Conservation (phyloP, 2,797 vertebrate species). For the Artibeus jamaicensis region DNA sequence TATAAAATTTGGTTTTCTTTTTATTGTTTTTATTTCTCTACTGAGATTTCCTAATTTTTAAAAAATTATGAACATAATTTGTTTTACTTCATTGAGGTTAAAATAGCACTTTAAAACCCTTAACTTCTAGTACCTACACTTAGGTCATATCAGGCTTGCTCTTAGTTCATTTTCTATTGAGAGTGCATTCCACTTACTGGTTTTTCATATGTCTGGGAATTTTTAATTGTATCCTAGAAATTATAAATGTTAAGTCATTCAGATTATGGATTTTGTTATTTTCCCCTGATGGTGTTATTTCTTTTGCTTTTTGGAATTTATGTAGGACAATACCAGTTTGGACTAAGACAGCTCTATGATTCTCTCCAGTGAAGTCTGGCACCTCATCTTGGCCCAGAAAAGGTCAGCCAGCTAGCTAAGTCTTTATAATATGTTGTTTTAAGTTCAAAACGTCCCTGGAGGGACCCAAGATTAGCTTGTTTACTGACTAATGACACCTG, state of each 20-base stretch:
- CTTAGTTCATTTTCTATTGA: background rate
- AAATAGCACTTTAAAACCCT: background rate
- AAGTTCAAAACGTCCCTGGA: background rate
- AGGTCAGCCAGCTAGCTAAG: background rate
- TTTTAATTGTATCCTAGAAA: background rate
- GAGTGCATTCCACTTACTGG: background rate
- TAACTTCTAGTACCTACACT: background rate
- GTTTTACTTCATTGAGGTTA: background rate
- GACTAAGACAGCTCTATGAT: background rate
- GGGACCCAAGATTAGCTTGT: background rate
- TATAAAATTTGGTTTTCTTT: background rate
- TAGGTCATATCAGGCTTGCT: background rate
- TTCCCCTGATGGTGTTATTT: background rate
- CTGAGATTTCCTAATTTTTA: background rate
- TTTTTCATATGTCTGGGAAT: background rate
- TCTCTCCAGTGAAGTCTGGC: background rate
- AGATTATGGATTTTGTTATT: background rate
- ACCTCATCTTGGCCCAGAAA: background rate
- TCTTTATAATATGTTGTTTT: conserved; percentile 2
- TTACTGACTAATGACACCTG: background rate
- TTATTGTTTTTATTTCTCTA: background rate
- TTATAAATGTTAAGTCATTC: background rate
- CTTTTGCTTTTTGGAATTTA: conserved; percentile 35
- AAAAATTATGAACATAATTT: background rate
- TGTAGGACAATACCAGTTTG: background rate